A percentile compares a stretch with the other conserved stretches of the same genome.
Evolutionary conservation across 2,113 vertebrate species (phyloP).

Genomic region (cattle (Bos taurus)): ARS-UCD2.0 NC_037354.1:2075501-2076000

Average conservation of each 20-base stretch:
- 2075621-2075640: neutral
- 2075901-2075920: neutral
- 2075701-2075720: neutral
- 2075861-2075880: neutral
- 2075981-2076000: too few relatives aligned
- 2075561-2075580: neutral
- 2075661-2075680: neutral
- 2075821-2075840: neutral
- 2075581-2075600: neutral
- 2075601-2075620: neutral
- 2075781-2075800: accelerated
- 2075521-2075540: neutral
- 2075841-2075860: neutral
- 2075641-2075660: neutral
- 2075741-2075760: neutral
- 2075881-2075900: accelerated
- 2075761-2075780: neutral
- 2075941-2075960: too few relatives aligned
- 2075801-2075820: neutral
- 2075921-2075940: neutral
- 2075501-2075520: neutral
- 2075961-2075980: neutral
- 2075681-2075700: neutral
- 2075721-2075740: neutral
- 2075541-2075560: neutral